Evolutionary conservation across 2,888 invertebrate genomes (phyloP), one percentile per base, ranked within the genome.

Genomic region (Punctoribates punctum): DNA sequence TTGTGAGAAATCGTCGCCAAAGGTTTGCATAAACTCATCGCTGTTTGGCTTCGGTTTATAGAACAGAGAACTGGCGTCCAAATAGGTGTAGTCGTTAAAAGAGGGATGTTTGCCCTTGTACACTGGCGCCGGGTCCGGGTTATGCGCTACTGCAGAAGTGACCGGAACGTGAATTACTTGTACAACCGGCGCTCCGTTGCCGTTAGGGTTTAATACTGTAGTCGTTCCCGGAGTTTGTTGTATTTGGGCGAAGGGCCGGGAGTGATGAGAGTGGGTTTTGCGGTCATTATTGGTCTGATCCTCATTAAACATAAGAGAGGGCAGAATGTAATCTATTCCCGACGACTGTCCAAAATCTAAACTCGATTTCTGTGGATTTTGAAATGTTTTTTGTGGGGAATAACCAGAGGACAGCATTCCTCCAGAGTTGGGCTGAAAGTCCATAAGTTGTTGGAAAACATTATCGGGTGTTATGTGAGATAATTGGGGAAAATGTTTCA

Each of bases 401-500:
- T 6, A 34, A 34, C 34, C 34, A 6, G 34, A 4, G 4, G n/a
- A 20, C 20, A n/a, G 2, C 9, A 65, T 8, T 34, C 34, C 38
- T 1, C 42, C 34, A 2, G 73, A 11, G 20, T 75, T 65, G 11
- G 62, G 17, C 25, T 75, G 62, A 3, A 62, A 60, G 20, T 75
- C 75, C 51, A 75, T 29, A 4, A 77, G 57, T 42, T 77, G 73
- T 70, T 76, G 74, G 34, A 76, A 27, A 8, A 77, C 70, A 70
- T 73, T 73, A 5, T 76, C 76, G 29, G 77, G 76, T 27, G 77
- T 73, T 51, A 54, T 29, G 27, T 65, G 48, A 27, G 75, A 72
- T 0, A 80, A 54, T 51, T 79, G 79, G 1, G 80, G 79, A 27
- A 73, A 75, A 15, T 79, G 75, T 29, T 79, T 79, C 17, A 79